Evolutionary conservation across 2,888 invertebrate species (phyloP).

Genomic region (Brachylomia viminalis): DNA sequence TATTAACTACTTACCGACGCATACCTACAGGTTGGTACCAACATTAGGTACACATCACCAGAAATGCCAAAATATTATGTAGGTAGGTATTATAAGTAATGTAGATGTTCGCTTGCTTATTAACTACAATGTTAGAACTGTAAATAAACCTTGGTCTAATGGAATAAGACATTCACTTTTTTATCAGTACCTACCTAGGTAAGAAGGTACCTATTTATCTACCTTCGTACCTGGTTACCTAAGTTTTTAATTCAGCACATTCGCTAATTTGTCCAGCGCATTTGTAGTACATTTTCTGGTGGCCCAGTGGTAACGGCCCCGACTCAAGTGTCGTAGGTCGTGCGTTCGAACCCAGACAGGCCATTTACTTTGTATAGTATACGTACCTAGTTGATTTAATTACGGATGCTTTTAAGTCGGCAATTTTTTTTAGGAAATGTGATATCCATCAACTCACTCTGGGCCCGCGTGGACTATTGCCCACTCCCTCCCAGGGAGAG

Average conservation of each 20-base stretch:
- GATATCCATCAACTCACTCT: neutral
- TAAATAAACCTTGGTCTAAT: no score
- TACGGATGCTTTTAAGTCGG: neutral
- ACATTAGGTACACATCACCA: no score
- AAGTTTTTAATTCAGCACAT: neutral
- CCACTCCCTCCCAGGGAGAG: no score
- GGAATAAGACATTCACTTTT: no score
- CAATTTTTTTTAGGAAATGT: neutral
- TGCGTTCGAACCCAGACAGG: neutral
- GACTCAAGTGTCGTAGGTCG: neutral
- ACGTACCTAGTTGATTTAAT: neutral
- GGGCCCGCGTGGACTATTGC: no score
- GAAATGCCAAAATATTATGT: neutral
- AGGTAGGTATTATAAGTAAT: neutral
- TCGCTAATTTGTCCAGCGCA: neutral
- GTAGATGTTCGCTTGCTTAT: neutral
- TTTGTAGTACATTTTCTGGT: neutral
- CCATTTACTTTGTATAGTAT: neutral
- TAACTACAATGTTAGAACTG: neutral
- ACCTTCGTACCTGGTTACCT: neutral
- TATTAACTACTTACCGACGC: neutral
- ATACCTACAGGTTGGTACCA: neutral
- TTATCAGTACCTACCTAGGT: no score
- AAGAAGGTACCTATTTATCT: no score
- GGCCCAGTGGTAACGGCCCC: neutral